Evolutionary conservation across 2,888 invertebrate genomes (phyloP), one percentile per base, ranked within the genome.

Genomic region (Corythucha ciliata): DNA sequence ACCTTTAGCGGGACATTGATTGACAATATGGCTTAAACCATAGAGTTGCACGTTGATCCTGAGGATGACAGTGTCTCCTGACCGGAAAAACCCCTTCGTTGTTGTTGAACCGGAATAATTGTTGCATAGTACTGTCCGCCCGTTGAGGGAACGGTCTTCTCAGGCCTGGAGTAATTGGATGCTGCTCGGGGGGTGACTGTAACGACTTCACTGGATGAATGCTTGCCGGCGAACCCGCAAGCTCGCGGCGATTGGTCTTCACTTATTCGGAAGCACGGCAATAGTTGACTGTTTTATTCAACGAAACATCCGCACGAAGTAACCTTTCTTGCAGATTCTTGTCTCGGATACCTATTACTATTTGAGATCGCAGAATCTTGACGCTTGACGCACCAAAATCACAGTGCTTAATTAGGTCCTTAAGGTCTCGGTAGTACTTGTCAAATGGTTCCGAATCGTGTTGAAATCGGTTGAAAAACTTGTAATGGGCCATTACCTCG

Each of bases 401-500:
- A 18, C 42, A 42, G 14, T 18, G 8, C n/a, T 12, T 24, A 10
- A 25, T 29, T 4, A 42, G 26, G 14, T 26, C 3, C 14, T 42
- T 42, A 2, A 42, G 42, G 26, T 42, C 25, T 2, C 14, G 26
- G 26, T 25, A 42, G 24, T 26, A 41, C 3, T 42, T 26, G 42
- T 42, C 26, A 14, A 42, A 42, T n/a, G 3, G 16, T 10, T 42
- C 25, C 4, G 16, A 26, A 5, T 26, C 10, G 5, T 26, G 42
- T 18, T 42, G 42, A 2, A 24, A 4, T 14, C 42, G 2, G 2
- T 42, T 42, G 42, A 42, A 42, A 10, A 42, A 42, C 16, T 25
- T 42, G 42, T 27, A 42, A 14, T 42, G 42, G 8, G 42, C 24
- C 42, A 42, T 42, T 25, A 42, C 25, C 20, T 42, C 42, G 14